Evolutionary conservation across 1,140 invertebrate species (phyloP), one percentile per base, ranked within the genome.

Genomic region (Polypedilum vanderplanki): DNA sequence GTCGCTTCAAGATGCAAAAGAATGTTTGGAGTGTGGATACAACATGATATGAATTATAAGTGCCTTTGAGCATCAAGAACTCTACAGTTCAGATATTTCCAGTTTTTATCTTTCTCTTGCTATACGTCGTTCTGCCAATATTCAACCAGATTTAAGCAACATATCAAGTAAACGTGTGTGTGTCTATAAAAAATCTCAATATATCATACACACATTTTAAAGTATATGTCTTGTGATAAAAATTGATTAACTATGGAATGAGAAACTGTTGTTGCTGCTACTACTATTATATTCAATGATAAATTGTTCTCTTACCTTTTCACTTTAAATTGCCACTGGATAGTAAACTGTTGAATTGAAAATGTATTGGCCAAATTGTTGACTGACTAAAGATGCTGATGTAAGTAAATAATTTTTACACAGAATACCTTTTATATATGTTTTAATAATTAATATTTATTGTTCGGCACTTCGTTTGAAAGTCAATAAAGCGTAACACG

Each of bases 11-110:
- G 46, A 57, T 57, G 46, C n/a, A n/a, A 57, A 57, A 57, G 46
- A 57, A 57, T 57, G 46, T 57, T 57, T 70, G 65, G 65, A 70
- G 65, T 70, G 65, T 70, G 65, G 65, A 70, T 70, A 70, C 20
- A 70, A 70, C 65, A 70, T 70, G 65, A 70, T 70, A 70, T 70
- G 65, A 70, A 70, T 70, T 18, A 18, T 70, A 70, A 70, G 65
- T 70, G 65, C 17, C 65, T 20, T 3, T 18, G 17, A 20, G 46
- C 46, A 15, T 57, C 46, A 57, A 57, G 46, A 57, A 57, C 46
- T 57, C 46, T n/a, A 57, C 46, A 57, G 12, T 57, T n/a, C 46
- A 57, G 12, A 57, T 57, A 57, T 57, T 57, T 15, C 46, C 46
- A 57, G 46, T 57, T 57, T 46, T 46, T 46, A 9, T 46, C 46